phyloP scores from a whole-genome alignment of 2,113 vertebrate species.

The Peucedramus taeniatus region DNA sequence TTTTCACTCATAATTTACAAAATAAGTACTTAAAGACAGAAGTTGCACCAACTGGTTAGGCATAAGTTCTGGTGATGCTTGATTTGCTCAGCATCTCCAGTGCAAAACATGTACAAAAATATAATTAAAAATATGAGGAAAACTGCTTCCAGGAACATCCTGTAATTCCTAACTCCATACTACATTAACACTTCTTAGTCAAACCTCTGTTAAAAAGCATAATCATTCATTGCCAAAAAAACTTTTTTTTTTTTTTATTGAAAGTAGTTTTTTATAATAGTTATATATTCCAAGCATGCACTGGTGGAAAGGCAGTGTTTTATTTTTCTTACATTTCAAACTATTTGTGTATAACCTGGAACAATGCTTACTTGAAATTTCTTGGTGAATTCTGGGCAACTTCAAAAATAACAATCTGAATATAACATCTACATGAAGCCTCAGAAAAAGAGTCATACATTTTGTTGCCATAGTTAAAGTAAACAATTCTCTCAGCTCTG shows the following conservation, averaged over 20 bases:
- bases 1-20: neutral
- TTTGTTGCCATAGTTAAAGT: neutral
- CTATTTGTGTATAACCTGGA: neutral
- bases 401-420: neutral
- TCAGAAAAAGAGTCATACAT: neutral
- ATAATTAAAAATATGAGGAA: neutral
- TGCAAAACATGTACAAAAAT: neutral
- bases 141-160: neutral
- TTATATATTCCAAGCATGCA: neutral
- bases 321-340: neutral
- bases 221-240: neutral
- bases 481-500: neutral
- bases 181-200: neutral
- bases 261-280: neutral
- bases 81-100: neutral
- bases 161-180: neutral
- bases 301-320: neutral
- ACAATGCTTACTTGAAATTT: neutral
- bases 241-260: neutral
- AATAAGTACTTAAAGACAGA: neutral
- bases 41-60: neutral
- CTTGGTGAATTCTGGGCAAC: neutral
- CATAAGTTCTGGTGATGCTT: neutral
- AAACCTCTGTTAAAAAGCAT: neutral
- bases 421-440: neutral